phyloP scores from a whole-genome alignment of 1,140 invertebrate genomes.

The Bombus sibiricus region DNA sequence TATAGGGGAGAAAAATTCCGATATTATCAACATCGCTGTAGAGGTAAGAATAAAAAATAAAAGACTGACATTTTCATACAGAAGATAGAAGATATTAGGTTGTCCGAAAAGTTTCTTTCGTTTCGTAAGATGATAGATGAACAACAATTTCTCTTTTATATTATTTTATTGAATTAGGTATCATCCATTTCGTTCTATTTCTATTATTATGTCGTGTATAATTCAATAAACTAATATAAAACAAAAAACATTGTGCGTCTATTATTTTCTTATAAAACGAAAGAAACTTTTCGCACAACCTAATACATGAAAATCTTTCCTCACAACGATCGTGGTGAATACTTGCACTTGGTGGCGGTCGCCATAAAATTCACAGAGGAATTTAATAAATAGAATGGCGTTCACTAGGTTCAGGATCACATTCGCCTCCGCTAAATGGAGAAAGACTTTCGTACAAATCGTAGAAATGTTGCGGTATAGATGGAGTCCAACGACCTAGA shows the following conservation, averaged over 20 bases:
- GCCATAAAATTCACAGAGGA: background rate
- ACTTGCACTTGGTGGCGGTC: background rate
- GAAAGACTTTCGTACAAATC: background rate
- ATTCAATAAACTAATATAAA: no score
- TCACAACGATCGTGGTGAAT: background rate
- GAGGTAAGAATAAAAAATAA: background rate
- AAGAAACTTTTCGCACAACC: no score
- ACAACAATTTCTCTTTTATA: no score
- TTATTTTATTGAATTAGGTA: no score
- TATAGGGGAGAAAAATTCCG: background rate
- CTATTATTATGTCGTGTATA: no score
- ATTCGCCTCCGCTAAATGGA: background rate
- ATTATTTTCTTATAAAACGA: no score
- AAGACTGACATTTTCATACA: background rate
- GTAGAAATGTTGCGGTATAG: background rate
- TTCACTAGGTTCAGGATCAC: background rate
- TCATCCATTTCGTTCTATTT: no score
- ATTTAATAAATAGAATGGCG: background rate
- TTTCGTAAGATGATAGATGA: no score
- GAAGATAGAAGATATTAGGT: no score
- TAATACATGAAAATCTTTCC: background rate
- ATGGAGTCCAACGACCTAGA: background rate
- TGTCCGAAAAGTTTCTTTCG: no score
- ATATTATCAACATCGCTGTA: background rate
- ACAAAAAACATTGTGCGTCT: no score